phyloP scores from a whole-genome alignment of 2,888 invertebrate species.

The Drosophila hamatofila region DNA sequence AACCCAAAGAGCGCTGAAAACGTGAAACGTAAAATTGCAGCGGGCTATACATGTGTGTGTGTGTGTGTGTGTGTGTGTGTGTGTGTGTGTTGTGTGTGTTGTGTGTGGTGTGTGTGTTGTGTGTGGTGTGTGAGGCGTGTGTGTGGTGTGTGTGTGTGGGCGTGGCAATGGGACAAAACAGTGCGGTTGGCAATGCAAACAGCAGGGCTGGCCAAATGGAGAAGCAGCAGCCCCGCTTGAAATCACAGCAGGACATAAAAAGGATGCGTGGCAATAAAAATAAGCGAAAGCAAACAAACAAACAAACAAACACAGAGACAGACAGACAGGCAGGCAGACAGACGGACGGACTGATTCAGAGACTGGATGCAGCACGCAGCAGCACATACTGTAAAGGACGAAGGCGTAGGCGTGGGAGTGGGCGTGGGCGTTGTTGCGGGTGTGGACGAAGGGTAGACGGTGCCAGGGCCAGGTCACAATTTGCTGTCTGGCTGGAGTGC shows the following conservation, averaged over 20 bases:
- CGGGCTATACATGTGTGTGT: not conserved
- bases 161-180: slow-evolving; percentile 48
- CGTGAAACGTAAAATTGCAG: slow-evolving; percentile 55
- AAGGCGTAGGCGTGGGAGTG: not conserved
- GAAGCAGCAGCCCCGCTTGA: slow-evolving; percentile 34
- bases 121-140: slow-evolving; percentile 1
- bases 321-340: slow-evolving; percentile 1
- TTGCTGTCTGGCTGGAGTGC: slow-evolving; percentile 53
- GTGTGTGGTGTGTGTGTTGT: slow-evolving; percentile 1
- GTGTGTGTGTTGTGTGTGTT: slow-evolving; percentile 13
- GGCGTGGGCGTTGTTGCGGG: not conserved
- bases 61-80: slow-evolving; percentile 1
- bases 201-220: slow-evolving; percentile 39
- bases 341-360: slow-evolving; percentile 25
- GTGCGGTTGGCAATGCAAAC: slow-evolving; percentile 61
- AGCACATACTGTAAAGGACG: not conserved
- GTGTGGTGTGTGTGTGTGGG: slow-evolving; percentile 21
- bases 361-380: slow-evolving; percentile 35
- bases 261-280: slow-evolving; percentile 73
- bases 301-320: slow-evolving; percentile 38
- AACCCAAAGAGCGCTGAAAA: slow-evolving; percentile 35
- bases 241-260: slow-evolving; percentile 74
- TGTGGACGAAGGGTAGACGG: not conserved
- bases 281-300: slow-evolving; percentile 62
- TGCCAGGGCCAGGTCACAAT: slow-evolving; percentile 39